phyloP scores from a whole-genome alignment of 2,797 vertebrate genomes.

The Leuciscus waleckii region DNA sequence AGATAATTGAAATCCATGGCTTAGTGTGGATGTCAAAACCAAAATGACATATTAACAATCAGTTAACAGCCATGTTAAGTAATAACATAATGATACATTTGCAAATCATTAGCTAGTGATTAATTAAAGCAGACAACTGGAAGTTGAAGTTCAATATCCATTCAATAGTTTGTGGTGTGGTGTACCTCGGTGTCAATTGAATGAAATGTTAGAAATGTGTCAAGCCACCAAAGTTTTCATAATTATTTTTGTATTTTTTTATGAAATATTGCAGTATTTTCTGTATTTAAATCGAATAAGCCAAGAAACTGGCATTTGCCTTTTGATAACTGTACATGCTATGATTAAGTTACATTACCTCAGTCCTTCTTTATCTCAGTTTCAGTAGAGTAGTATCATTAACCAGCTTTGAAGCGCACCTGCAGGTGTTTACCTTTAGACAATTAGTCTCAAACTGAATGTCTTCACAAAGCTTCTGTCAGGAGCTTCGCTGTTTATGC shows the following conservation, averaged over 20 bases:
- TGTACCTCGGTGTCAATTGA: neutral
- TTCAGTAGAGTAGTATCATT: neutral
- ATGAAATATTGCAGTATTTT: neutral
- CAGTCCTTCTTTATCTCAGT: conserved; percentile 5
- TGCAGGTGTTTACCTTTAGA: conserved; percentile 58
- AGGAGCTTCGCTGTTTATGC: conserved; percentile 40
- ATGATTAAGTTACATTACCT: neutral
- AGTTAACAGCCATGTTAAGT: no score
- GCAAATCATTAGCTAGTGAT: no score
- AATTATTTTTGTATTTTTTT: no score
- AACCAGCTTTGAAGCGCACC: conserved; percentile 36
- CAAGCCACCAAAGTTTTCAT: neutral
- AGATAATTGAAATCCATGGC: no score
- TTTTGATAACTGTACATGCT: neutral
- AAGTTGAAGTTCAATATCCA: neutral
- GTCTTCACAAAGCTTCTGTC: conserved; percentile 45
- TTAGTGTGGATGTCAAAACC: no score
- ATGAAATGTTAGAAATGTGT: no score
- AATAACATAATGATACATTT: no score
- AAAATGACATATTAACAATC: no score
- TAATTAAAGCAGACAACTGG: no score
- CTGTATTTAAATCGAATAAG: neutral
- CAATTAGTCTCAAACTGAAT: conserved; percentile 12
- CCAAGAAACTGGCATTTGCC: neutral
- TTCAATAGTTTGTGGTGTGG: neutral